phyloP scores from a whole-genome alignment of 2,113 vertebrate genomes.

The Tragelaphus imberbis region DNA sequence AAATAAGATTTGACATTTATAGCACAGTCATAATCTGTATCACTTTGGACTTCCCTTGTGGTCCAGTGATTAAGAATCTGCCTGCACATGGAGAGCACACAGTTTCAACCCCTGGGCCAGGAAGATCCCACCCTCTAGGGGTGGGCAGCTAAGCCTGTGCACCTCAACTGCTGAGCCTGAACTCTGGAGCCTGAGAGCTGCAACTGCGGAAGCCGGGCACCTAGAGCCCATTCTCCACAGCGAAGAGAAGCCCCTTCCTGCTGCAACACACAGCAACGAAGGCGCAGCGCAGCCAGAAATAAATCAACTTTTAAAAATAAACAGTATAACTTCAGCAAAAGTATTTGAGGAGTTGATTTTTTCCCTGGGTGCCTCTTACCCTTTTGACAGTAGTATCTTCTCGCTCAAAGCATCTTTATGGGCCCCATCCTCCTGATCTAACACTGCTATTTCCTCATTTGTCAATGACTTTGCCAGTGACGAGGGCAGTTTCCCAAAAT shows the following conservation, averaged over 20 bases:
- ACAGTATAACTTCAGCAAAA: background rate
- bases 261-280: accelerated
- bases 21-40: background rate
- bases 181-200: background rate
- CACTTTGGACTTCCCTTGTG: background rate
- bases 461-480: background rate
- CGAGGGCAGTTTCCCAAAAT: background rate
- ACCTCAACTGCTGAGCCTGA: background rate
- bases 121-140: background rate
- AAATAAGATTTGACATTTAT: background rate
- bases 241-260: background rate
- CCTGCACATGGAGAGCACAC: background rate
- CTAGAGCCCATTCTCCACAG: background rate
- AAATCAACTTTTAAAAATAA: background rate
- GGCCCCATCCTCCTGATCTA: background rate
- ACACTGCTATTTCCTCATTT: background rate
- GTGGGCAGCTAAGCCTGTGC: background rate
- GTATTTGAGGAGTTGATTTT: background rate
- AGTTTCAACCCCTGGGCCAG: background rate
- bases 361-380: background rate
- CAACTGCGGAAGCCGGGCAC: background rate
- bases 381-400: background rate
- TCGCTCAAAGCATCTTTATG: background rate
- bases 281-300: background rate
- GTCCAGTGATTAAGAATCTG: background rate